Evolutionary conservation across 2,888 invertebrate genomes (phyloP), one percentile per base, ranked within the genome.

Genomic region (Zygothrica quintamaculata): DNA sequence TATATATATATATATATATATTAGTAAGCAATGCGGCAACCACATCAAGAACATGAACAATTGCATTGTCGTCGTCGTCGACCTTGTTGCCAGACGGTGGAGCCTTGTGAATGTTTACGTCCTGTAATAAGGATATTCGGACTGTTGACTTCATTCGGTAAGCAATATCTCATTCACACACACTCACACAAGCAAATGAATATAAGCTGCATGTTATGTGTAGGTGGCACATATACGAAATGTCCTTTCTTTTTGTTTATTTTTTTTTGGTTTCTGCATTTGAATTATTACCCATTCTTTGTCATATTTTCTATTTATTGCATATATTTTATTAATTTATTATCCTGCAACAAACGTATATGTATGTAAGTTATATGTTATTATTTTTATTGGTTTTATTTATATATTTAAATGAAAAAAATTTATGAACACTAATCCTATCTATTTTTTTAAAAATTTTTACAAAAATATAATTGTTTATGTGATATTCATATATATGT

Each of bases 101-200:
- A 89, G 79, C 82, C 88, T 34, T 91, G 90, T 66, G 87, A 89
- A 64, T 91, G 91, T 73, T 78, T 90, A 65, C 84, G 88, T 75
- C 90, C 90, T 69, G 79, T 90, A 61, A 91, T 91, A 85, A 85
- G 90, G 65, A 81, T 90, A 71, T 89, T 89, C 84, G 90, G 90
- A 76, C 78, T 90, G 68, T 85, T 89, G 76, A 90, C 90, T 66
- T 89, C 90, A 62, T 88, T 90, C 77, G 91, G 90, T 90, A 77
- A 90, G 90, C 79, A 58, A 29, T 15, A 25, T 18, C 31, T 18
- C 25, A 18, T 6, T 31, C 50, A 31, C 31, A 40, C 40, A 43
- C 29, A 25, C 34, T 56, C 37, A 18, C 25, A 16, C 40, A 22
- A 29, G 8, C 33, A 8, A n/a, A n/a, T n/a, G 18, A 22, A 5